Conservation (phyloP, 2,888 invertebrate species). For the Tachystola acroxantha region DNA sequence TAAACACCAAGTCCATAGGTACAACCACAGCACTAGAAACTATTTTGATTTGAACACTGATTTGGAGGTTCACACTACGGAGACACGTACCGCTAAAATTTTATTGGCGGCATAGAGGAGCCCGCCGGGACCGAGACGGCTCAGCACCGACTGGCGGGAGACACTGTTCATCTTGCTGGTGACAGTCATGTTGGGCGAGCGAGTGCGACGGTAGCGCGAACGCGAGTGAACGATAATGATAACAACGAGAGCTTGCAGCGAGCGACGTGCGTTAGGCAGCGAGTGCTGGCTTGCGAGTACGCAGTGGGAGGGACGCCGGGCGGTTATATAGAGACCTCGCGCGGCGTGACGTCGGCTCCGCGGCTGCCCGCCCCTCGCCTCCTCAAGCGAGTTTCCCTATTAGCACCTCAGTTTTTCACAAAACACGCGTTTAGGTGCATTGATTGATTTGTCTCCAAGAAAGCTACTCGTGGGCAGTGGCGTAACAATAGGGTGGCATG, state of each 20-base stretch:
- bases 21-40: constrained; percentile 28
- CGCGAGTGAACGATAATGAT: constrained; percentile 47
- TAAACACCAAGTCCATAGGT: constrained; percentile 43
- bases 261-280: constrained; percentile 45
- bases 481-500: too few species aligned
- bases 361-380: constrained; percentile 35
- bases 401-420: constrained; percentile 49
- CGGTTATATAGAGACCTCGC: constrained; percentile 70
- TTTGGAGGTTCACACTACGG: constrained; percentile 18
- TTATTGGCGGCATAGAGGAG: constrained; percentile 71
- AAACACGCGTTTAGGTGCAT: constrained; percentile 33
- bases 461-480: constrained; percentile 19
- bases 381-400: constrained; percentile 43
- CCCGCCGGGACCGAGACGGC: constrained; percentile 70
- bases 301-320: constrained; percentile 57
- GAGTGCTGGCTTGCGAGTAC: constrained; percentile 60
- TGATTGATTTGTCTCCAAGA: constrained; percentile 32
- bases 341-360: constrained; percentile 56
- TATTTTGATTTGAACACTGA: constrained; percentile 17
- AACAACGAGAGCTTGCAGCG: constrained; percentile 38
- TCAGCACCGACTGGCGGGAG: constrained; percentile 67
- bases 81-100: constrained; percentile 75
- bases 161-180: constrained; percentile 76
- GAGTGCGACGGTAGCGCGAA: constrained; percentile 41
- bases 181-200: constrained; percentile 66